A percentile compares a stretch with the other conserved stretches of the same genome.
Evolutionary conservation across 2,113 vertebrate genomes (phyloP).

Genomic region (Eidolon helvum): DNA sequence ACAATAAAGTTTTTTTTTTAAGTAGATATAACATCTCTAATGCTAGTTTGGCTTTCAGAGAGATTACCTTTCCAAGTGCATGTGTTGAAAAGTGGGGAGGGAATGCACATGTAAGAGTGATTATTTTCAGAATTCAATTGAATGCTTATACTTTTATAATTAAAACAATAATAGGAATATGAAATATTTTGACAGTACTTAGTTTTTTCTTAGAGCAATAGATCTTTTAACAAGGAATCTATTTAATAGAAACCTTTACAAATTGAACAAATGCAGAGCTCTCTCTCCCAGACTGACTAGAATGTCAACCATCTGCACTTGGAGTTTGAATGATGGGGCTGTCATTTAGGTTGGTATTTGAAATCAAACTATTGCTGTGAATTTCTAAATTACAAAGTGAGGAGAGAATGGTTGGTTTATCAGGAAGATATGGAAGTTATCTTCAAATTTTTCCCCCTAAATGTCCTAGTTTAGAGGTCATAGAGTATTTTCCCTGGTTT

Average conservation of each 20-base stretch:
- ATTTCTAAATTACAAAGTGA: slow-evolving; percentile 51
- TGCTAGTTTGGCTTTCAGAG: slow-evolving; percentile 26
- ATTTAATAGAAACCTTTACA: slow-evolving; percentile 31
- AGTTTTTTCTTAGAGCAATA: background rate
- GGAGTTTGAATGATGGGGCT: slow-evolving; percentile 34
- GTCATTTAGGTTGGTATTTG: slow-evolving; percentile 63
- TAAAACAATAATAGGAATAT: slow-evolving; percentile 32
- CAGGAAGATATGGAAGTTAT: slow-evolving; percentile 2
- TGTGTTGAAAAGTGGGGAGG: background rate
- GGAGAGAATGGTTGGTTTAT: background rate
- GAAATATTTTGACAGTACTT: slow-evolving; percentile 27
- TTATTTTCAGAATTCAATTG: slow-evolving; percentile 47
- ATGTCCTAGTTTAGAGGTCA: background rate
- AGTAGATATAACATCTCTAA: background rate
- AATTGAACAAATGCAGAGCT: background rate
- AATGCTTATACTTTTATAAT: slow-evolving; percentile 40
- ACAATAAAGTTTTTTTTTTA: background rate
- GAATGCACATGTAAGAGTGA: background rate
- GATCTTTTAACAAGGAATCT: background rate
- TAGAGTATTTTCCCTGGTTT: background rate
- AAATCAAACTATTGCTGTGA: slow-evolving; percentile 49
- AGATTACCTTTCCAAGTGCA: slow-evolving; percentile 34
- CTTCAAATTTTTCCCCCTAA: background rate
- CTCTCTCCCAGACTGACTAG: background rate
- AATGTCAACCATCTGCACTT: background rate